phyloP scores from a whole-genome alignment of 2,113 vertebrate species.

The Oncorhynchus mykiss region DNA sequence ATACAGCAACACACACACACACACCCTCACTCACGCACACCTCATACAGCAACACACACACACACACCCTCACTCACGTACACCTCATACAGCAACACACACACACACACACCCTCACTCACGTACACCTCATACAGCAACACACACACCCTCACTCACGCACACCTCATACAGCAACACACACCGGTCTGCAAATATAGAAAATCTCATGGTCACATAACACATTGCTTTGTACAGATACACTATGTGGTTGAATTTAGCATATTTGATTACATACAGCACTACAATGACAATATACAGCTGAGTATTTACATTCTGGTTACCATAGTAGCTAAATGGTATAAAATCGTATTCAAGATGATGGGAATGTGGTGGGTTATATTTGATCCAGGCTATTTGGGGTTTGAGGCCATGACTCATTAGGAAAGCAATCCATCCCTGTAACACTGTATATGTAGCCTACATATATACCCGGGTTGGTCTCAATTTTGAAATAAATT shows the following conservation, averaged over 20 bases:
- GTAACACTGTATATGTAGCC: too few species aligned
- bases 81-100: background rate
- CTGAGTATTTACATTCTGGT: background rate
- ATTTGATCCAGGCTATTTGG: background rate
- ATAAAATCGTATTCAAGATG: background rate
- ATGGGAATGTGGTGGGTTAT: background rate
- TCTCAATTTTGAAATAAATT: too few species aligned
- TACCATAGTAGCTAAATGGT: background rate
- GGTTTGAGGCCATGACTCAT: background rate
- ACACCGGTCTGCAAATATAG: constrained; percentile 6
- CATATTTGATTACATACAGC: background rate
- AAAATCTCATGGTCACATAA: background rate
- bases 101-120: background rate
- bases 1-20: background rate
- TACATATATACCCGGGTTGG: too few species aligned
- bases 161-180: background rate
- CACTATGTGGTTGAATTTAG: background rate
- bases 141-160: background rate
- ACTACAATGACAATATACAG: background rate
- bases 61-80: background rate
- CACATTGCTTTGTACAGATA: background rate
- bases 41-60: background rate
- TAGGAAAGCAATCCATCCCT: background rate
- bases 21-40: background rate
- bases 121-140: background rate